Evolutionary conservation across 2,113 vertebrate species (phyloP).

Genomic region (Bubo blakistoni): DNA sequence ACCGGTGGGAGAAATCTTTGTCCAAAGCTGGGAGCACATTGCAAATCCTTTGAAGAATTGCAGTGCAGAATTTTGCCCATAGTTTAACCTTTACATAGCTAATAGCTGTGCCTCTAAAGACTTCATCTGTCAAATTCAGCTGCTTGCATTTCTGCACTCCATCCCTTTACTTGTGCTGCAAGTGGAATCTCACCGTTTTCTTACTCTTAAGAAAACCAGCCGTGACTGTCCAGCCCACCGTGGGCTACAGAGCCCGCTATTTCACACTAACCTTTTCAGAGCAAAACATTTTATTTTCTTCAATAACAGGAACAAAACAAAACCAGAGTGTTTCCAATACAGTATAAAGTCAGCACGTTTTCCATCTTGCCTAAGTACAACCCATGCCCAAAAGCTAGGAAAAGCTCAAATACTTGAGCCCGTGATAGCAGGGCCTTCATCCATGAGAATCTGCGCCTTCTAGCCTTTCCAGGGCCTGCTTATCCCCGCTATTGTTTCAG

Average conservation of each 20-base stretch:
- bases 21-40: background rate
- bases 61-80: background rate
- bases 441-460: background rate
- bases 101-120: background rate
- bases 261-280: background rate
- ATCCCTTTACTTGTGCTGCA: background rate
- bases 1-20: background rate
- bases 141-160: background rate
- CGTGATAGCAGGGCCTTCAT: background rate
- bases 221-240: rapidly evolving
- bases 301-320: background rate
- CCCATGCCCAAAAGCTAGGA: background rate
- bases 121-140: background rate
- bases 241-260: background rate
- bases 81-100: background rate
- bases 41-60: background rate
- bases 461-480: background rate
- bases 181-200: background rate
- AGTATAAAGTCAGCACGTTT: background rate
- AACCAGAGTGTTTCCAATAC: background rate
- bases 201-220: background rate
- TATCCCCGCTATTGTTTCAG: background rate
- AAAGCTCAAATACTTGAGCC: background rate
- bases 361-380: background rate
- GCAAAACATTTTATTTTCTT: background rate